These are phyloP conservation scores for Heteromyza rotundicornis DNA, from an alignment of 2,888 invertebrate genomes.

Conservation along the genomic window DNA sequence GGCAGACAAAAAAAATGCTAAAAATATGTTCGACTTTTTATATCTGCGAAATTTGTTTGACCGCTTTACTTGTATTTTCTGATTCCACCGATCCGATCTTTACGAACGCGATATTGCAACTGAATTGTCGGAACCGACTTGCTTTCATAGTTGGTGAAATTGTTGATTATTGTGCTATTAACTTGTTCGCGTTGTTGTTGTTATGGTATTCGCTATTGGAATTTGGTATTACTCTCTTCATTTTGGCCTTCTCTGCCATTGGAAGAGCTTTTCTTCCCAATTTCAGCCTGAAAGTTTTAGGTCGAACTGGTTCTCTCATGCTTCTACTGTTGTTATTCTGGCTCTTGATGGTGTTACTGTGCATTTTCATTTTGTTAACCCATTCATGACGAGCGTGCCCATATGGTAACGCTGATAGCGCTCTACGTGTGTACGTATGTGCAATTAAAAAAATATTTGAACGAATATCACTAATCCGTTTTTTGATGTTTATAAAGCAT, in stretches of 20 bases:
- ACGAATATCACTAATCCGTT: too few species aligned
- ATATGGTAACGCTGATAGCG: too few species aligned
- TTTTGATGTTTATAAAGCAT: too few species aligned
- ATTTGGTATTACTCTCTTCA: neutral
- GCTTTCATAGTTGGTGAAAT: neutral
- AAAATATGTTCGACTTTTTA: neutral
- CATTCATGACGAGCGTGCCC: too few species aligned
- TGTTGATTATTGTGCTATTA: neutral
- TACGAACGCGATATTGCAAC: conserved; percentile 28
- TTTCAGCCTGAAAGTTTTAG: conserved; percentile 4
- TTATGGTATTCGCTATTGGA: too few species aligned
- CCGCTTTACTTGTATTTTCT: neutral
- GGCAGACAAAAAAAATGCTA: neutral
- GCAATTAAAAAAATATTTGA: too few species aligned
- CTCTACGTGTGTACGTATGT: too few species aligned
- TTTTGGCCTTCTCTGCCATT: neutral
- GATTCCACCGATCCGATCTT: conserved; percentile 19
- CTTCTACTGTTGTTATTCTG: neutral
- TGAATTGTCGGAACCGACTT: conserved; percentile 3
- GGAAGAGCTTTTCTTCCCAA: conserved; percentile 12
- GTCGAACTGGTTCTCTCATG: conserved; percentile 16
- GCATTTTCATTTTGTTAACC: too few species aligned
- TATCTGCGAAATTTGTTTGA: too few species aligned
- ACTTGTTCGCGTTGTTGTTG: conserved; percentile 6
- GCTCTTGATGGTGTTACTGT: too few species aligned